phyloP scores from a whole-genome alignment of 2,888 invertebrate genomes.

The Julus scandinavius region DNA sequence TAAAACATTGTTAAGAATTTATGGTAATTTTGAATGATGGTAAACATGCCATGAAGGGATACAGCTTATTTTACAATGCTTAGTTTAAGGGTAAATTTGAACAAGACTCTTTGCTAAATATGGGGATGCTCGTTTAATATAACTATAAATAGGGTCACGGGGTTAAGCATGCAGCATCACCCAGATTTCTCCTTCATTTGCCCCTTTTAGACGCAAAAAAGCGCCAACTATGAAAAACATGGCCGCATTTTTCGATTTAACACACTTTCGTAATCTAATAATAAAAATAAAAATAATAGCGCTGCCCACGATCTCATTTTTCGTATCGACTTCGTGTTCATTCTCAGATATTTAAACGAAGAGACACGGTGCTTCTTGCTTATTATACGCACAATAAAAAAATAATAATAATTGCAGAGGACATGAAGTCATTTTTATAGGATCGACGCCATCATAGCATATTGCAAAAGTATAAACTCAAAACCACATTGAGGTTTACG shows the following conservation, averaged over 20 bases:
- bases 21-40: background rate
- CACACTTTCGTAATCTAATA: background rate
- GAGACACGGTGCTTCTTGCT: background rate
- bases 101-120: background rate
- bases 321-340: background rate
- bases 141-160: background rate
- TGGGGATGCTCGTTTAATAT: background rate
- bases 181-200: background rate
- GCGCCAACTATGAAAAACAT: background rate
- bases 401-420: background rate
- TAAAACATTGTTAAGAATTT: background rate
- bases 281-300: background rate
- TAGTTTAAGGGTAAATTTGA: background rate
- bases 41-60: background rate
- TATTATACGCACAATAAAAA: background rate
- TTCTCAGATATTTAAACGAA: background rate
- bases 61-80: background rate
- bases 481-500: background rate
- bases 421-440: background rate
- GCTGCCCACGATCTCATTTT: background rate
- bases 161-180: background rate
- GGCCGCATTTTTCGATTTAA: slow-evolving; percentile 1
- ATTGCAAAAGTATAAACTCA: background rate
- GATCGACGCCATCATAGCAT: background rate
- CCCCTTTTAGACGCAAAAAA: background rate